Conservation (phyloP, 2,888 invertebrate species). For the Crocallis elinguaria region DNA sequence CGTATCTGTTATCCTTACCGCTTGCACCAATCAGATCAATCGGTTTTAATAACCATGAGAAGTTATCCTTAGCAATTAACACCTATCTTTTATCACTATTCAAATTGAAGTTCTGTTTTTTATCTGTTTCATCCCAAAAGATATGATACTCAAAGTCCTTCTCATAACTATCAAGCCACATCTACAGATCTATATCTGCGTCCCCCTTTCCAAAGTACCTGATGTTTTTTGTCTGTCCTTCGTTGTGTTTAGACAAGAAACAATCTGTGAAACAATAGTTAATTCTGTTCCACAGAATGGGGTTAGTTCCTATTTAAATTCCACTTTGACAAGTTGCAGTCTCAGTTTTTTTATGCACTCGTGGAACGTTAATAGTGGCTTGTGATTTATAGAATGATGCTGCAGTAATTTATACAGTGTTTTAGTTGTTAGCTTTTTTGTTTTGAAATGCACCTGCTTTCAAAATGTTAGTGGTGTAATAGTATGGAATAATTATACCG, state of each 20-base stretch:
- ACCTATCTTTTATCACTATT: constrained; percentile 27
- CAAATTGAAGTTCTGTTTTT: neutral
- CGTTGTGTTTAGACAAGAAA: constrained; percentile 71
- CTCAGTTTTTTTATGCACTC: constrained; percentile 45
- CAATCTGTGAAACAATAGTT: constrained; percentile 78
- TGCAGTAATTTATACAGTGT: constrained; percentile 36
- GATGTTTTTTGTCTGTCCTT: constrained; percentile 77
- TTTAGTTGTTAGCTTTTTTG: constrained; percentile 28
- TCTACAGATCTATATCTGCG: constrained; percentile 48
- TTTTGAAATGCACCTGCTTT: constrained; percentile 35
- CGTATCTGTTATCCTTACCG: neutral
- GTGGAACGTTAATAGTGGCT: constrained; percentile 56
- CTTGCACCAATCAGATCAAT: constrained; percentile 1
- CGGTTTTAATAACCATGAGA: constrained; percentile 7
- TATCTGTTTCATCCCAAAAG: constrained; percentile 17
- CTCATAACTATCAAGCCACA: constrained; percentile 30
- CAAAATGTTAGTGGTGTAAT: constrained; percentile 13
- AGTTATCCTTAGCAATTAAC: constrained; percentile 29
- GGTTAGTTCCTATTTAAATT: constrained; percentile 75
- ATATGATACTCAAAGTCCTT: constrained; percentile 39
- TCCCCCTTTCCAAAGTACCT: constrained; percentile 59
- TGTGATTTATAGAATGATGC: constrained; percentile 65
- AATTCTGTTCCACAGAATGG: constrained; percentile 55
- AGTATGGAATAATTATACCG: constrained; percentile 18
- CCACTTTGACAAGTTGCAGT: constrained; percentile 58